These are phyloP conservation scores for Embiotoca jacksoni DNA, from an alignment of 2,113 vertebrate genomes.

Conservation along the genomic window DNA sequence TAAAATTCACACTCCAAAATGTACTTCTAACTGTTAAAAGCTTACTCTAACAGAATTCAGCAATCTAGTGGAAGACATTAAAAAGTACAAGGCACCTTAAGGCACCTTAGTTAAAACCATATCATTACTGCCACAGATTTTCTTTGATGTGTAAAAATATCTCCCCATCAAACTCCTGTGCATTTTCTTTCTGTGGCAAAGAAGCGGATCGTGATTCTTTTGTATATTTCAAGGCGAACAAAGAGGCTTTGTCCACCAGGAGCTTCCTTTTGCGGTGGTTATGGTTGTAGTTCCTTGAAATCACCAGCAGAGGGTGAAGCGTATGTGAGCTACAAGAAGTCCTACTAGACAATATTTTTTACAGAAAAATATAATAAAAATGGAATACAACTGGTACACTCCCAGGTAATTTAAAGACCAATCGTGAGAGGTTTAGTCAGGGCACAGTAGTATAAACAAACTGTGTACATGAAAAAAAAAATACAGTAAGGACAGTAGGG, in stretches of 20 bases:
- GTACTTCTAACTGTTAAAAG: too few relatives aligned
- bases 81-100: not conserved
- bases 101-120: not conserved
- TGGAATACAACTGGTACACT: too few relatives aligned
- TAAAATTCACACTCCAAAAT: too few relatives aligned
- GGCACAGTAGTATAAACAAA: too few relatives aligned
- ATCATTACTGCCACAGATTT: not conserved
- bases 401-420: too few relatives aligned
- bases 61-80: not conserved
- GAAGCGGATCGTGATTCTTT: not conserved
- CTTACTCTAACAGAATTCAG: too few relatives aligned
- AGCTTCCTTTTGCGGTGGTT: not conserved
- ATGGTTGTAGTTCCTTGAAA: not conserved
- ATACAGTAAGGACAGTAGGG: too few relatives aligned
- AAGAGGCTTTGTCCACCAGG: not conserved
- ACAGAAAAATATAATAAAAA: too few relatives aligned
- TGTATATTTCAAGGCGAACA: not conserved
- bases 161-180: not conserved
- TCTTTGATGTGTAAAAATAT: not conserved
- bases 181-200: not conserved
- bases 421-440: too few relatives aligned
- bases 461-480: too few relatives aligned
- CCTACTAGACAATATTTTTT: too few relatives aligned
- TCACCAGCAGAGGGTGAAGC: slow-evolving; percentile 11
- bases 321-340: not conserved